phyloP scores from a whole-genome alignment of 2,888 invertebrate genomes.

The Sylvicola cinctus region DNA sequence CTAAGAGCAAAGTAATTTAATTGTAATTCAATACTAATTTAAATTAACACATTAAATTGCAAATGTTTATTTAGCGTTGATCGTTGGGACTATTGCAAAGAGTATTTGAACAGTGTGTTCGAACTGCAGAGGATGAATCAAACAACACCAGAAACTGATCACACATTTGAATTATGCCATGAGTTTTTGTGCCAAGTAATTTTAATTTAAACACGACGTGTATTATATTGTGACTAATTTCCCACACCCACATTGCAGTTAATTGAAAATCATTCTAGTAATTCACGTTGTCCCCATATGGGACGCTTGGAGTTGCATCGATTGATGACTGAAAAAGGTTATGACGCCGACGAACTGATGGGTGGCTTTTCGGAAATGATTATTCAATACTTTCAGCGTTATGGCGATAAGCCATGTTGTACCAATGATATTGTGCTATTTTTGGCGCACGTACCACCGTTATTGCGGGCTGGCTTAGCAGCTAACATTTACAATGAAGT shows the following conservation, averaged over 20 bases:
- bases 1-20: slow-evolving; percentile 45
- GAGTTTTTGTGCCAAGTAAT: slow-evolving; percentile 19
- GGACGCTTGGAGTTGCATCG: slow-evolving; percentile 59
- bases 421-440: slow-evolving; percentile 65
- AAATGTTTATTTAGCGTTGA: slow-evolving; percentile 28
- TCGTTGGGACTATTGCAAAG: slow-evolving; percentile 51
- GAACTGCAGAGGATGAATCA: slow-evolving; percentile 28
- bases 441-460: slow-evolving; percentile 35
- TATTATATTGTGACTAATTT: background rate
- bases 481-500: slow-evolving; percentile 38
- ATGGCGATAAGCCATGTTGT: slow-evolving; percentile 74
- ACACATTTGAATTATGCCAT: slow-evolving; percentile 16
- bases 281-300: slow-evolving; percentile 60
- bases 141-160: slow-evolving; percentile 13
- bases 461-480: slow-evolving; percentile 36
- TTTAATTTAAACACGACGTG: too few species aligned
- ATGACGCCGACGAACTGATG: slow-evolving; percentile 31
- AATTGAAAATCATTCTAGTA: slow-evolving; percentile 30
- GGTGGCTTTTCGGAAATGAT: slow-evolving; percentile 48
- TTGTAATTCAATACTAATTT: background rate
- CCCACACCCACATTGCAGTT: slow-evolving; percentile 22
- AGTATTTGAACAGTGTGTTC: slow-evolving; percentile 51
- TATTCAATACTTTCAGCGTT: slow-evolving; percentile 52
- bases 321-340: slow-evolving; percentile 31
- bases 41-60: slow-evolving; percentile 1